Conservation (phyloP, 2,888 invertebrate genomes). For the Esperia sulphurella region DNA sequence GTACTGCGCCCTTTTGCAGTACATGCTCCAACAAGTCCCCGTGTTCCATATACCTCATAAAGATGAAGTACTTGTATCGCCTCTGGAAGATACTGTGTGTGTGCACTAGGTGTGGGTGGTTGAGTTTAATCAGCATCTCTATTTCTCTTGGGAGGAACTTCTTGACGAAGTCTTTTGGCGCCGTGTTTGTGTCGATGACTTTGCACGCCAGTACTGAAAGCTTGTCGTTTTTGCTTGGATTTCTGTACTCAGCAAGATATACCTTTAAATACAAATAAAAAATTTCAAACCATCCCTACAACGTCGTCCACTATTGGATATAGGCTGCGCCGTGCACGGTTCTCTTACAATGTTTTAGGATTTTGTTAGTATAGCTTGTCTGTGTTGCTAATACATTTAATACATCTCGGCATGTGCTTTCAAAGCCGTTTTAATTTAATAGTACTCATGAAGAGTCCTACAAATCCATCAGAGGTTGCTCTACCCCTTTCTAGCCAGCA, state of each 20-base stretch:
- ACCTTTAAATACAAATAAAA: slow-evolving; percentile 37
- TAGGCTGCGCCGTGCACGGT: too few relatives aligned
- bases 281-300: too few relatives aligned
- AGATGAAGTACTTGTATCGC: slow-evolving; percentile 85
- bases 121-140: slow-evolving; percentile 85
- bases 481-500: too few relatives aligned
- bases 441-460: too few relatives aligned
- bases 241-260: slow-evolving; percentile 65
- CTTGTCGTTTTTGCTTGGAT: slow-evolving; percentile 59
- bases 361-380: too few relatives aligned
- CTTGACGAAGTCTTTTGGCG: slow-evolving; percentile 87
- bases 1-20: slow-evolving; percentile 82
- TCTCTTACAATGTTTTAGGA: too few relatives aligned
- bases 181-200: slow-evolving; percentile 84
- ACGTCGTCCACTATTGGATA: too few relatives aligned
- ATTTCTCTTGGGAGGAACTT: slow-evolving; percentile 92
- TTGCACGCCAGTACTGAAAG: slow-evolving; percentile 83
- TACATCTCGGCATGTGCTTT: too few relatives aligned
- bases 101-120: slow-evolving; percentile 89
- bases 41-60: slow-evolving; percentile 86
- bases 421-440: too few relatives aligned
- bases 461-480: too few relatives aligned
- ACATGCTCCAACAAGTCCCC: slow-evolving; percentile 88
- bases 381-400: too few relatives aligned
- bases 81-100: slow-evolving; percentile 88